Conservation (phyloP, 2,888 invertebrate species). For the Euspilapteryx auroguttella region DNA sequence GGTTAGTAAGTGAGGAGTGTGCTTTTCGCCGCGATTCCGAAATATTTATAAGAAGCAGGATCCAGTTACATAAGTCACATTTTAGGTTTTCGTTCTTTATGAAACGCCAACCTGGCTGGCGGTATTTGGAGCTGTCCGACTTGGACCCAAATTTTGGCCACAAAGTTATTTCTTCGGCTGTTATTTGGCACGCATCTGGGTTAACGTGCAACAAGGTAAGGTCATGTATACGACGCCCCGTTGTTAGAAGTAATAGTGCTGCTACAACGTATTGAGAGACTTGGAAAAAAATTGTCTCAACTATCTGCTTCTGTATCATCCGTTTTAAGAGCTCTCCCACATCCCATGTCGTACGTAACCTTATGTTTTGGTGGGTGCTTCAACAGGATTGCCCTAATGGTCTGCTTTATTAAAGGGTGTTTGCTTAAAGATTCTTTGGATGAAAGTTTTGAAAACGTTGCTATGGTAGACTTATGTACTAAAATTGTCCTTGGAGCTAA, state of each 20-base stretch:
- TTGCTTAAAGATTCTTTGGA: neutral
- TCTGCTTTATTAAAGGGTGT: neutral
- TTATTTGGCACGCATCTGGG: neutral
- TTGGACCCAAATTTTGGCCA: neutral
- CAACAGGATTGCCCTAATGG: neutral
- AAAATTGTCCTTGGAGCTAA: conserved; percentile 1
- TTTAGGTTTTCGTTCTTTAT: neutral
- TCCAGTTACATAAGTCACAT: neutral
- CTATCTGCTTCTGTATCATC: neutral
- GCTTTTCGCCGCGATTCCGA: neutral
- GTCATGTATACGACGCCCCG: conserved; percentile 1
- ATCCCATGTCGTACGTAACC: neutral
- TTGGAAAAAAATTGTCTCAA: neutral
- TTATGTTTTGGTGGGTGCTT: neutral
- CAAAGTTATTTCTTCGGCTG: neutral
- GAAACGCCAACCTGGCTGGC: neutral
- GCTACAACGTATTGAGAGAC: neutral
- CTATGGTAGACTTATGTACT: conserved; percentile 1
- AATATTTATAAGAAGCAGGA: neutral
- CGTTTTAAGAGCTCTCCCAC: too few species aligned
- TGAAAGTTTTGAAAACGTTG: neutral
- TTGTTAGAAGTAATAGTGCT: neutral
- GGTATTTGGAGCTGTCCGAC: neutral
- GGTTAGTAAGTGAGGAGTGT: neutral
- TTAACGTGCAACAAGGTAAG: neutral